These are phyloP conservation scores for Brachypteracias leptosomus DNA, from an alignment of 2,113 vertebrate species.

Conservation along the genomic window DNA sequence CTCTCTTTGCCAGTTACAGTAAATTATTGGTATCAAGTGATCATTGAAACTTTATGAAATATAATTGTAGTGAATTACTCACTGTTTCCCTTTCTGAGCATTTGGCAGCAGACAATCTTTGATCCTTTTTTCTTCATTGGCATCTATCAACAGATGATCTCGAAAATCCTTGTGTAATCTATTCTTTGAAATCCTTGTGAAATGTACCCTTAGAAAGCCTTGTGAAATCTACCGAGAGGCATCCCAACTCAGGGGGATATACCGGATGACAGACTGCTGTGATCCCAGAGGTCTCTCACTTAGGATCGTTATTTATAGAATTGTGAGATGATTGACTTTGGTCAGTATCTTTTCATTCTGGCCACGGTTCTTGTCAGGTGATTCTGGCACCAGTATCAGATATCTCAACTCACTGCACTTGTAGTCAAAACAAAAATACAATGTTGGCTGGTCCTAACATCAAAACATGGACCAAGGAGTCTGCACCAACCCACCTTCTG, in stretches of 20 bases:
- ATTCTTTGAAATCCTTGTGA: neutral
- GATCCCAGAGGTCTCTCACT: no score
- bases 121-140: neutral
- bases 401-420: neutral
- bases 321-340: neutral
- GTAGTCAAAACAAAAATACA: neutral
- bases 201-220: neutral
- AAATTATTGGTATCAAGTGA: neutral
- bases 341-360: neutral
- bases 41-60: neutral
- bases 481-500: neutral
- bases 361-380: neutral
- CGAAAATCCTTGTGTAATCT: neutral
- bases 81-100: neutral
- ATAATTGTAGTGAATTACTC: neutral
- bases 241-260: neutral
- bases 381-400: neutral
- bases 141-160: neutral
- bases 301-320: no score
- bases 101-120: neutral
- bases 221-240: neutral
- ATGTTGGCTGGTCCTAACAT: neutral
- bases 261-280: neutral
- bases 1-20: neutral
- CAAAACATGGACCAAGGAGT: neutral